These are phyloP conservation scores for Dolichopus griseipennis DNA, from an alignment of 2,888 invertebrate genomes.

Conservation along the genomic window DNA sequence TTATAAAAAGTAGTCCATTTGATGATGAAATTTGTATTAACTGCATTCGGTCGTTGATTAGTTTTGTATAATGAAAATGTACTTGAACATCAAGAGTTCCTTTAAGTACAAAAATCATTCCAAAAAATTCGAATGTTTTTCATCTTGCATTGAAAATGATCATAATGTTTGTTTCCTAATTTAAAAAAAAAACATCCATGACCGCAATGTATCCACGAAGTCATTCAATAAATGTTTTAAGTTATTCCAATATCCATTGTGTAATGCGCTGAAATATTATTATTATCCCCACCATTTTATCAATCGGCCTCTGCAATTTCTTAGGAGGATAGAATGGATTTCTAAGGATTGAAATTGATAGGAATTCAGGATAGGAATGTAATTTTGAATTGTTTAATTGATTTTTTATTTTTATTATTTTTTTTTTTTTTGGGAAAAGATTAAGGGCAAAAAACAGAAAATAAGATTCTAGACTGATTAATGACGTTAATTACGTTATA, in stretches of 20 bases:
- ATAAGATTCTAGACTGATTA: conserved; percentile 44
- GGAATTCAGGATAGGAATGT: conserved; percentile 44
- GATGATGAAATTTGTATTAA: too few relatives aligned
- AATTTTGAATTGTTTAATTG: conserved; percentile 28
- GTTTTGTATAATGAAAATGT: too few relatives aligned
- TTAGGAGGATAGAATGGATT: neutral
- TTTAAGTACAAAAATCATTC: too few relatives aligned
- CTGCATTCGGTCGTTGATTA: too few relatives aligned
- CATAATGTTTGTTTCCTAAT: too few relatives aligned
- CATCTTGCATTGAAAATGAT: too few relatives aligned
- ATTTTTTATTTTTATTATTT: conserved; percentile 17
- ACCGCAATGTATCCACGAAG: too few relatives aligned
- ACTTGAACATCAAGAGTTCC: too few relatives aligned
- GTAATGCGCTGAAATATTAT: neutral
- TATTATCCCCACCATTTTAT: conserved; percentile 51
- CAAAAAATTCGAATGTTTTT: too few relatives aligned
- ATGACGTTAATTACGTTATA: conserved; percentile 18
- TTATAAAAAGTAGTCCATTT: too few relatives aligned
- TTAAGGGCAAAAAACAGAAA: conserved; percentile 4
- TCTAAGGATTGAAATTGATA: conserved; percentile 30
- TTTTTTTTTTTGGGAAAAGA: neutral
- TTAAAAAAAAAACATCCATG: too few relatives aligned
- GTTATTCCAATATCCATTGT: neutral
- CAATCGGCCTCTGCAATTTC: conserved; percentile 74
- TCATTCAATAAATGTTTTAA: too few relatives aligned